Evolutionary conservation across 1,140 invertebrate species (phyloP).

Genomic region (Panulirus ornatus): DNA sequence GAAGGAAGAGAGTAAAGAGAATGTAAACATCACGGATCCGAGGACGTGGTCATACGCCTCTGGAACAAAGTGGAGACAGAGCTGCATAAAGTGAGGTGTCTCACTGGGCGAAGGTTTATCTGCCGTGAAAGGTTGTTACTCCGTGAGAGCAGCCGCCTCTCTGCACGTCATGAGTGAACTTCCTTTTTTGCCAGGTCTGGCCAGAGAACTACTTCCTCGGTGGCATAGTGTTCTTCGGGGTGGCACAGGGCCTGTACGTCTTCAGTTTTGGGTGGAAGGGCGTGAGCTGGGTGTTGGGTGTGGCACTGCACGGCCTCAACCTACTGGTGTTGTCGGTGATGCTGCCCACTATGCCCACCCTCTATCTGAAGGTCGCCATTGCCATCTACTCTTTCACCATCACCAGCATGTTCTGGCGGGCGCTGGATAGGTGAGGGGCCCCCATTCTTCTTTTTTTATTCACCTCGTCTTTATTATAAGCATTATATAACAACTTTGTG

Average conservation of each 20-base stretch:
- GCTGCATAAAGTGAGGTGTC: no score
- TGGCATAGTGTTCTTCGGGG: background rate
- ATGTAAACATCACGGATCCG: no score
- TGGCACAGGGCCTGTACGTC: conserved; percentile 9
- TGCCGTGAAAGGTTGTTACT: no score
- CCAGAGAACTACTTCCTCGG: background rate
- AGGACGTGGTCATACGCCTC: no score
- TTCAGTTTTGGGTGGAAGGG: background rate
- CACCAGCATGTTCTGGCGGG: conserved; percentile 28
- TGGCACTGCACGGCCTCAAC: background rate
- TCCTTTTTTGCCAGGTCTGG: conserved; percentile 29
- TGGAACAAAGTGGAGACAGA: no score
- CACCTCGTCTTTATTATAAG: no score
- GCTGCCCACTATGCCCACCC: background rate
- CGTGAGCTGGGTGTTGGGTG: background rate
- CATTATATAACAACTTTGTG: no score
- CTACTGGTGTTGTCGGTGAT: background rate
- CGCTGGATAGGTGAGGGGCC: conserved; percentile 21
- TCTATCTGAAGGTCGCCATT: background rate
- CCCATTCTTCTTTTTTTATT: no score
- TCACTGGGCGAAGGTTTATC: no score
- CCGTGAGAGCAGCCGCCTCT: no score
- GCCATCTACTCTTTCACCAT: background rate
- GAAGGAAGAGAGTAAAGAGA: no score
- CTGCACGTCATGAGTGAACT: no score